phyloP scores from a whole-genome alignment of 2,797 vertebrate species.

The Anguilla obscura region DNA sequence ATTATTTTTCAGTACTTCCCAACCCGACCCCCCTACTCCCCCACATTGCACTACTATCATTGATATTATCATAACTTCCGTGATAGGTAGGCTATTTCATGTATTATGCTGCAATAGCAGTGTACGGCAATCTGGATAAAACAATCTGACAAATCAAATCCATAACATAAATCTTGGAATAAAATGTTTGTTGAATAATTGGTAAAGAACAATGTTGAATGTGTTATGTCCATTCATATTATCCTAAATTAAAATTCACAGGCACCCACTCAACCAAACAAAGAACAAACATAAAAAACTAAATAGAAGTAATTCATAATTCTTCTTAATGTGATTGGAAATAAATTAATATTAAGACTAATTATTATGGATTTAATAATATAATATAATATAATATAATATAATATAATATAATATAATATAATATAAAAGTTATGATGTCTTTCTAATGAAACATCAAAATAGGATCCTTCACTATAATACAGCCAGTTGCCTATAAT shows the following conservation, averaged over 20 bases:
- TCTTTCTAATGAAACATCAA: background rate
- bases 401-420: background rate
- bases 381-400: background rate
- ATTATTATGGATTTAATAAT: too few species aligned
- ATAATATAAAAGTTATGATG: background rate
- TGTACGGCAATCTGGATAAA: too few species aligned
- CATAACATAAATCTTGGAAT: background rate
- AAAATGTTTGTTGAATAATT: background rate
- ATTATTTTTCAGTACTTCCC: too few species aligned
- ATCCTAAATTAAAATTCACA: background rate
- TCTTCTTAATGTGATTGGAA: background rate
- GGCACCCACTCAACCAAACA: background rate
- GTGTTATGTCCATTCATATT: background rate
- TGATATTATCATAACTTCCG: too few species aligned
- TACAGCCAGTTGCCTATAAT: too few species aligned
- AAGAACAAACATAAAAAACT: background rate
- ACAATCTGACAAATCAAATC: background rate
- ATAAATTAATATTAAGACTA: background rate
- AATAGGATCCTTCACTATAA: too few species aligned
- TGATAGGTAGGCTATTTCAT: too few species aligned
- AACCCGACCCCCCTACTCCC: too few species aligned
- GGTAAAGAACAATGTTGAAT: background rate
- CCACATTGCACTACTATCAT: too few species aligned
- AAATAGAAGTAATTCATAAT: background rate
- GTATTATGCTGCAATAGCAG: too few species aligned